Conservation (phyloP, 2,888 invertebrate genomes). For the Psylliodes chrysocephalus region DNA sequence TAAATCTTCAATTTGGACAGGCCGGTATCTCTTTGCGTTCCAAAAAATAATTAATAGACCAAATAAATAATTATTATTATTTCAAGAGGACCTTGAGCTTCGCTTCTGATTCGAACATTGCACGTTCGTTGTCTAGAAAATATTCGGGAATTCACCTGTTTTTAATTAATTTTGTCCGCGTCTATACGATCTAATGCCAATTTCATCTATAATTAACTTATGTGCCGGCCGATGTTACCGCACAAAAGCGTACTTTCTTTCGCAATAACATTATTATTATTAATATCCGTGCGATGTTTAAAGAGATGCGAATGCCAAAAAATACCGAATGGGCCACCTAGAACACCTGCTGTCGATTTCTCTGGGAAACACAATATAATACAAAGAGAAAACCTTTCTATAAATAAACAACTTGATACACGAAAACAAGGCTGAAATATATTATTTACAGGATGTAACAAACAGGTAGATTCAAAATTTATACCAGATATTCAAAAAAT, state of each 20-base stretch:
- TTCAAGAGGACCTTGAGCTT: slow-evolving; percentile 41
- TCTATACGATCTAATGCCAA: slow-evolving; percentile 42
- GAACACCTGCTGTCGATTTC: too few relatives aligned
- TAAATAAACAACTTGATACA: too few relatives aligned
- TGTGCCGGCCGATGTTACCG: slow-evolving; percentile 20
- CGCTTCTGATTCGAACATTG: slow-evolving; percentile 38
- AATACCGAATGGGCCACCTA: too few relatives aligned
- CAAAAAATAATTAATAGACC: slow-evolving; percentile 31
- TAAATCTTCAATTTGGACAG: slow-evolving; percentile 19
- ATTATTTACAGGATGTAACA: too few relatives aligned
- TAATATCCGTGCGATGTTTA: neutral
- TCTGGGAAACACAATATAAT: too few relatives aligned
- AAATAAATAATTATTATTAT: slow-evolving; percentile 34
- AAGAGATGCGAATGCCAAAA: neutral
- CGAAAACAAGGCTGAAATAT: too few relatives aligned
- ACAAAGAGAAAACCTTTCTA: too few relatives aligned
- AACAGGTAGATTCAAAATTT: too few relatives aligned
- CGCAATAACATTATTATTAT: slow-evolving; percentile 13
- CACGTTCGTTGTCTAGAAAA: slow-evolving; percentile 31
- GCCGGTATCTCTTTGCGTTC: neutral
- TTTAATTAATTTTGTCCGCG: slow-evolving; percentile 51
- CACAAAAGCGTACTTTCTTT: slow-evolving; percentile 15
- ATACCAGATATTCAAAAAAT: too few relatives aligned
- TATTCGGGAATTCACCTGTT: slow-evolving; percentile 49
- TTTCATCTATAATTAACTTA: slow-evolving; percentile 43